Evolutionary conservation across 1,140 invertebrate species (phyloP), one percentile per base, ranked within the genome.

Genomic region (Trichoplusia ni): DNA sequence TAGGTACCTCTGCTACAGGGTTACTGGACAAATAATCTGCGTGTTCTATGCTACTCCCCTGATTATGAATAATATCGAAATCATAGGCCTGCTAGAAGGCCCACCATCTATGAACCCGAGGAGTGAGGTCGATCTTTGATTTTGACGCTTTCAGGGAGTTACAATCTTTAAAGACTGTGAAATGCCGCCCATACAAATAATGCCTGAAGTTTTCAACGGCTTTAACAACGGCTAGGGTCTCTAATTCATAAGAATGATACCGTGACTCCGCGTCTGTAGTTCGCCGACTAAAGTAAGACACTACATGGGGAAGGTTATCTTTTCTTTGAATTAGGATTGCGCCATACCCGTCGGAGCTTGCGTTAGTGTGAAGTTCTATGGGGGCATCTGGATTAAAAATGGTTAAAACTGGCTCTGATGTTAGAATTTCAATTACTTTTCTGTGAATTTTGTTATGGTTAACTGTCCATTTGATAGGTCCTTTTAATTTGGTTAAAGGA

Each of bases 271-370:
- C 35, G 35, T 38, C 35, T 38, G 35, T n/a, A 6, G 35, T 38
- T n/a, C 35, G 35, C 8, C 35, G 76, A n/a, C 35, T 38, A 38
- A 68, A 79, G 65, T 72, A 77, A 65, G 85, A 78, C 63, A 86
- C 69, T 61, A 81, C 81, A 90, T 86, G 93, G 64, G 92, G 83
- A 61, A 79, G 71, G 65, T 86, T 75, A 29, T 84, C 65, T 27
- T 79, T 69, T 58, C 63, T 77, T 64, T 90, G 86, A 6, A 84
- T 38, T 1, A 86, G 37, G 1, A 86, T 64, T 1, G 80, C 83
- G 0, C 77, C 77, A 46, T 73, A 84, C 4, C 73, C 72, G 4
- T 71, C 56, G 1, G 67, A 63, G n/a, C n/a, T n/a, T n/a, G n/a
- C n/a, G n/a, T n/a, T n/a, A n/a, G n/a, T n/a, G n/a, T n/a, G n/a